phyloP scores from a whole-genome alignment of 2,888 invertebrate genomes.

The Rhynchonema sp. region DNA sequence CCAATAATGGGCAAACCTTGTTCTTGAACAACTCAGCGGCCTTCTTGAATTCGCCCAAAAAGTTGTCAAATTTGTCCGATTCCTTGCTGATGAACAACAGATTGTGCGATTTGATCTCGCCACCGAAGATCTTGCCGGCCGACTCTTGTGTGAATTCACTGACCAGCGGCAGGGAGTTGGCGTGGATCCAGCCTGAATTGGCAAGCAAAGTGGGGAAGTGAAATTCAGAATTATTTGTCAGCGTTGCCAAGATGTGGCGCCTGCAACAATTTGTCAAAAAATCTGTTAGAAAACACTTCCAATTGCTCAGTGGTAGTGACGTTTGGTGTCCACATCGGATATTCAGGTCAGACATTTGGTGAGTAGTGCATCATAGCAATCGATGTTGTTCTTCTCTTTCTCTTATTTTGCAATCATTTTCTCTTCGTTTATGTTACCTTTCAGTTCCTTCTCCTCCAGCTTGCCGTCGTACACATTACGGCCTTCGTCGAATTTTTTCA shows the following conservation, averaged over 20 bases:
- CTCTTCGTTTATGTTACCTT: too few relatives aligned
- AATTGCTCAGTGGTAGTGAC: too few relatives aligned
- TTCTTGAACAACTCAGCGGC: conserved; percentile 76
- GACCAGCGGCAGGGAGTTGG: conserved; percentile 26
- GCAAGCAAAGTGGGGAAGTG: too few relatives aligned
- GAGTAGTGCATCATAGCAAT: too few relatives aligned
- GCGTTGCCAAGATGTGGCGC: too few relatives aligned
- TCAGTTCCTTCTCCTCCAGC: conserved; percentile 3
- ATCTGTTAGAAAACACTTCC: background rate
- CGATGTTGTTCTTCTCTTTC: too few relatives aligned
- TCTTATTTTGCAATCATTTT: too few relatives aligned
- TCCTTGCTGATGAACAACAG: conserved; percentile 76
- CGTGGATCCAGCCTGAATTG: conserved; percentile 18
- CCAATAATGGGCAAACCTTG: conserved; percentile 36
- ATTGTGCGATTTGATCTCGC: conserved; percentile 87
- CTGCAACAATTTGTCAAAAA: too few relatives aligned
- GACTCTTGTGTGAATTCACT: conserved; percentile 37
- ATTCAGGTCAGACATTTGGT: too few relatives aligned
- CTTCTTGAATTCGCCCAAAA: conserved; percentile 53
- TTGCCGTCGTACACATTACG: conserved; percentile 19
- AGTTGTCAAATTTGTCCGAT: conserved; percentile 59
- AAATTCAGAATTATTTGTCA: background rate
- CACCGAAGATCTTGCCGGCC: conserved; percentile 93
- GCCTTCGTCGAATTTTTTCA: conserved; percentile 34
- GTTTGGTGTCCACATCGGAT: too few relatives aligned